Evolutionary conservation across 2,888 invertebrate species (phyloP), one percentile per base, ranked within the genome.

Genomic region (Peribatodes rhomboidaria): DNA sequence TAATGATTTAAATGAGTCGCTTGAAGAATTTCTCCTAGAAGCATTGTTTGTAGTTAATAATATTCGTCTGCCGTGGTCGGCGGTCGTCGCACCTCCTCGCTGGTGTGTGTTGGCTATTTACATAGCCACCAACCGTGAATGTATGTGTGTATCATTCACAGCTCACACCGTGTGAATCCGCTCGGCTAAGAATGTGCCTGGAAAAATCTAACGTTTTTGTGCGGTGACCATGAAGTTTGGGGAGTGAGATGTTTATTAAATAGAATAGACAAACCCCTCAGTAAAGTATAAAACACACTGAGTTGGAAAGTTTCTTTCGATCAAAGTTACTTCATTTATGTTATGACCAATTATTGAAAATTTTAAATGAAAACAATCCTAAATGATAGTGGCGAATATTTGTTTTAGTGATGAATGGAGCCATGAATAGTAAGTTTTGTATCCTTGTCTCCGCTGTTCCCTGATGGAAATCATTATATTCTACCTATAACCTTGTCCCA

Each of bases 121-220:
- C 91, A 90, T 92, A 91, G 86, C 81, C 90, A 89, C 81, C 83
- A 85, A 90, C 91, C 91, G 91, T 90, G 88, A 90, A 90, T 83
- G 81, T 85, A 80, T 84, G 78, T 76, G 75, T 77, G 81, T 85
- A 84, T 83, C 81, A 85, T 80, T 82, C 81, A 82, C 78, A 73
- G 78, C 73, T 76, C 70, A 59, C 73, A 81, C 82, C 90, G 91
- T 91, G 92, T 91, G 92, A 92, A 91, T 86, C 83, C 82, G 76
- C 78, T 77, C 82, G 79, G 75, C 79, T 77, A 81, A 86, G 90
- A 89, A 90, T 90, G 89, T 80, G 81, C 80, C 76, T 79, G 85
- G 88, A 86, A 88, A 84, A 83, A 86, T 87, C 81, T 82, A 83
- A 82, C 78, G 70, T 81, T 79, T 79, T 65, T 70, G 71, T 80